Conservation (phyloP, 2,797 vertebrate species). For the Alectoris magna region DNA sequence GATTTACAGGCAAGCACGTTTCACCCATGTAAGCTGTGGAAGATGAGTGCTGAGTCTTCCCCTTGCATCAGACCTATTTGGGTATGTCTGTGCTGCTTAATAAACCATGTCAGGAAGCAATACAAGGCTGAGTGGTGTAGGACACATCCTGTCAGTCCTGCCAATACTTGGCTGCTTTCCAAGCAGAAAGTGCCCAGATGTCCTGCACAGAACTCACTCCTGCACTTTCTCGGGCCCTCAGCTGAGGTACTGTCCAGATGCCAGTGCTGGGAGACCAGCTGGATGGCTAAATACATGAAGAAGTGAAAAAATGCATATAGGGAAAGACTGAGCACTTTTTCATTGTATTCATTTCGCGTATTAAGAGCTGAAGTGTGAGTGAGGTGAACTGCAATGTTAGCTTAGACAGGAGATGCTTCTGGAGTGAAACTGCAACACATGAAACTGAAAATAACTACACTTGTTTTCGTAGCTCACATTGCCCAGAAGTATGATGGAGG, state of each 20-base stretch:
- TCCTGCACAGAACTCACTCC: background rate
- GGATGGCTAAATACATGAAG: background rate
- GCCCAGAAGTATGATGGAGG: background rate
- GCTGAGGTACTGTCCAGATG: background rate
- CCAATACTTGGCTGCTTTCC: background rate
- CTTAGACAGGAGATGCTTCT: background rate
- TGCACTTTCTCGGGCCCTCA: accelerated
- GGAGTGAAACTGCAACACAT: background rate
- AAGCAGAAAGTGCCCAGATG: accelerated
- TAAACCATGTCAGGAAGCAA: background rate
- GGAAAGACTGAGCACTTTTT: background rate
- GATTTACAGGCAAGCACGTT: background rate
- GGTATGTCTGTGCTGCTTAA: background rate
- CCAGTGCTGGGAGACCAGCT: background rate
- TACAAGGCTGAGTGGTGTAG: accelerated
- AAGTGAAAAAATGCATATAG: background rate
- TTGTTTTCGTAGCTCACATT: background rate
- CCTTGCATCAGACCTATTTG: background rate
- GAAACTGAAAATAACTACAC: background rate
- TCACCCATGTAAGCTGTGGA: background rate
- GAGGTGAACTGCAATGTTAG: background rate
- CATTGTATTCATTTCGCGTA: no score
- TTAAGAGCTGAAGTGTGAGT: background rate
- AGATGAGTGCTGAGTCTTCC: background rate
- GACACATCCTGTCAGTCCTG: background rate